Evolutionary conservation across 2,113 vertebrate genomes (phyloP).

Genomic region (Ramphastos sulfuratus): DNA sequence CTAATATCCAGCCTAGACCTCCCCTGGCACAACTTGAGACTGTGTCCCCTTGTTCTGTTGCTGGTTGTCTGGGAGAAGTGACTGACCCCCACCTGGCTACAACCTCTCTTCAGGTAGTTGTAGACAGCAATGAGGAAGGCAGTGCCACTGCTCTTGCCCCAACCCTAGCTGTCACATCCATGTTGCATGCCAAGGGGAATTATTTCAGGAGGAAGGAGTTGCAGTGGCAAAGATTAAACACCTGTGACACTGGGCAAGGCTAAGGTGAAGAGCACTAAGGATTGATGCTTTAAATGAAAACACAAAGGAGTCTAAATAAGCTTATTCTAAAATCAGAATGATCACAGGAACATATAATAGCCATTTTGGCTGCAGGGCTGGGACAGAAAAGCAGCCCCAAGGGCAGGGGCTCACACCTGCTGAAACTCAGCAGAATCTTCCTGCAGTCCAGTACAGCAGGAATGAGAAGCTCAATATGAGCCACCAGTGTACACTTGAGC

Average conservation of each 20-base stretch:
- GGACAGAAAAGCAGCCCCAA: neutral
- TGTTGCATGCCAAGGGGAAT: neutral
- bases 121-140: fast-evolving
- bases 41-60: no score
- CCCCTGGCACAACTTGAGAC: no score
- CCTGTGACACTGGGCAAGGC: neutral
- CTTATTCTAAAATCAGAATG: neutral
- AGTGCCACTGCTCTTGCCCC: neutral
- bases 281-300: neutral
- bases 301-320: neutral
- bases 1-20: no score
- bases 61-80: no score
- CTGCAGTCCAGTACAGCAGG: fast-evolving
- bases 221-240: fast-evolving
- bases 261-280: neutral
- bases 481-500: no score
- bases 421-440: neutral
- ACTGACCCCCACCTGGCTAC: no score
- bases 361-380: neutral
- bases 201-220: neutral
- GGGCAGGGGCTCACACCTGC: neutral
- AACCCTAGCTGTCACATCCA: neutral
- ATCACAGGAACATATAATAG: fast-evolving
- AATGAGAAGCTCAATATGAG: neutral
- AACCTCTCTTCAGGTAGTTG: no score